phyloP scores from a whole-genome alignment of 2,113 vertebrate genomes.

The Numenius arquata region DNA sequence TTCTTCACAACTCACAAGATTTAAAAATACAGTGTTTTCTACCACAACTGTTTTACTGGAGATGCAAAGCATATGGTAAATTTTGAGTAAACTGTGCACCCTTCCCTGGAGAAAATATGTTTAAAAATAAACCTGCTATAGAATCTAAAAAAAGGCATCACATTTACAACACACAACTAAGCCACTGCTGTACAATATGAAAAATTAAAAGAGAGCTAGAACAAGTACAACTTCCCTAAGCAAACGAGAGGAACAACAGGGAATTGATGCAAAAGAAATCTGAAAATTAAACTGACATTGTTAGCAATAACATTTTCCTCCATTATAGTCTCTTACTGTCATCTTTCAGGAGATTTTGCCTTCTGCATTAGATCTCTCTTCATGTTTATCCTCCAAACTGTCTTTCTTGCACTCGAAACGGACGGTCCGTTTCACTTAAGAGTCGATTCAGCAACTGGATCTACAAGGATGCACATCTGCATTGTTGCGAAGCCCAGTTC shows the following conservation, averaged over 20 bases:
- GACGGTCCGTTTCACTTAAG: background rate
- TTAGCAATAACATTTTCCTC: background rate
- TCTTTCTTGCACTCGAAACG: background rate
- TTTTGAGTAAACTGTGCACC: conserved; percentile 42
- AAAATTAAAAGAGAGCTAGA: background rate
- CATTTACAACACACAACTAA: conserved; percentile 4
- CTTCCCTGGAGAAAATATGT: conserved; percentile 37
- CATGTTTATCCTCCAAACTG: background rate
- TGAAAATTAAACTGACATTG: background rate
- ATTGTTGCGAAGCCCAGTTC: background rate
- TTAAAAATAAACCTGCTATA: conserved; percentile 42
- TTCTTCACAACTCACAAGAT: conserved; percentile 16
- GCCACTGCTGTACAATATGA: background rate
- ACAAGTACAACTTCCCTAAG: background rate
- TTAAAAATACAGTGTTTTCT: conserved; percentile 23
- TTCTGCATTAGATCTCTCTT: background rate
- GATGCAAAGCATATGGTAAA: conserved; percentile 54
- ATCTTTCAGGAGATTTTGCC: background rate
- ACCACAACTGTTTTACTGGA: conserved; percentile 4
- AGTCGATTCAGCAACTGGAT: background rate
- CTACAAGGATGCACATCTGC: conserved; percentile 7
- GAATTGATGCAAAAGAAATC: background rate
- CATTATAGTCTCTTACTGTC: background rate
- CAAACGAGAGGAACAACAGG: background rate
- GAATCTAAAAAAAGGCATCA: conserved; percentile 15